Percentiles rank a stretch among this genome's conserved stretches.
Evolutionary conservation across 2,888 invertebrate species (phyloP).

Genomic region (Lapara coniferarum): DNA sequence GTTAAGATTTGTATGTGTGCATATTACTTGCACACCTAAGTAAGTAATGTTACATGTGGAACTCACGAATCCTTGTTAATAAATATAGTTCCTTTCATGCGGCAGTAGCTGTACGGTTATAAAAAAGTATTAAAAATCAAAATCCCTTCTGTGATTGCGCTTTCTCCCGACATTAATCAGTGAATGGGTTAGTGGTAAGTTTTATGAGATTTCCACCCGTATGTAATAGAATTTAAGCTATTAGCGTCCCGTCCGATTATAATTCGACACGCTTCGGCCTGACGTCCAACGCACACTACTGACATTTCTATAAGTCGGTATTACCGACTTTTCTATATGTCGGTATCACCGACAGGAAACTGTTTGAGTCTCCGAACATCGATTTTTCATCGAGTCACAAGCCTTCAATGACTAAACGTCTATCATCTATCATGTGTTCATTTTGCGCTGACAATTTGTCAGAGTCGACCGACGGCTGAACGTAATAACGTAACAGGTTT

Average conservation of each 20-base stretch:
- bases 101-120: not conserved
- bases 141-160: not conserved
- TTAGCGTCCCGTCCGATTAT: not conserved
- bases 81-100: not conserved
- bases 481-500: not conserved
- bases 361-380: not conserved
- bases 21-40: too few species aligned
- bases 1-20: too few species aligned
- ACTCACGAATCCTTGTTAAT: too few species aligned
- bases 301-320: not conserved
- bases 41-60: too few species aligned
- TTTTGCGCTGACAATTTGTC: not conserved
- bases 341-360: not conserved
- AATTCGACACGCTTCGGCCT: constrained; percentile 11
- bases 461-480: not conserved
- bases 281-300: not conserved
- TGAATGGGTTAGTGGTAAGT: constrained; percentile 1
- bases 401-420: not conserved
- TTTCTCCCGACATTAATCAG: constrained; percentile 6
- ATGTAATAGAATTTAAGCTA: not conserved
- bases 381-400: not conserved
- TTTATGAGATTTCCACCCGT: constrained; percentile 9
- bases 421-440: not conserved
- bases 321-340: not conserved
- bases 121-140: not conserved